Base-by-base conservation (phyloP, 2,797 vertebrate species). In the Molothrus aeneus region DNA sequence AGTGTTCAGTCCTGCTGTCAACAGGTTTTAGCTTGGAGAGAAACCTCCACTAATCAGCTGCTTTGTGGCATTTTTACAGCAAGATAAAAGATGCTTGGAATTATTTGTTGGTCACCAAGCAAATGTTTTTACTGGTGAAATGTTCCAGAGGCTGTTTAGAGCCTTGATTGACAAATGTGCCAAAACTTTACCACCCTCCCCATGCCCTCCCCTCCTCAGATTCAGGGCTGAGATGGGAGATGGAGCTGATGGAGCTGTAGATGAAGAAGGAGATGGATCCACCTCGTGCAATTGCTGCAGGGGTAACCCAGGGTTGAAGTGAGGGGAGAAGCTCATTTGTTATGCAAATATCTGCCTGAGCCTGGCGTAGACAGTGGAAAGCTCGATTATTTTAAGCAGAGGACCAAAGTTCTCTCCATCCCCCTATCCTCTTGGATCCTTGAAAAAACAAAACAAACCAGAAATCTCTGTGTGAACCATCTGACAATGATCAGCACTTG, bases 401-500 rank as follows among this genome's bases (percentile, higher is more conserved):
- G 78, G 88, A 68, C 59, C 60, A 43, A 88, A 87, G 85, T 93
- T 83, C 31, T 59, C 69, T 88, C 82, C 87, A 71, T 87, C 57
- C 68, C 71, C 61, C 92, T 80, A 66, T 94, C 88, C 92, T 75
- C 59, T 13, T 61, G 93, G 77, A 86, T 95, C 56, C 86, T 86
- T 88, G 80, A 59, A 84, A 90, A 82, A 95, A 90, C 79, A 95
- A 96, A 96, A 90, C 86, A 94, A 74, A 90, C 6, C 90, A 95
- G 90, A 95, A 92, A 94, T 70, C 92, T 94, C 95, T 92, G 83
- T 68, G 59, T 93, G 95, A 96, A 77, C 92, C 92, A 88, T 96
- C 94, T 95, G 95, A 96, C 93, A 93, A 91, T 65, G 92, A 94
- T 96, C 91, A 90, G 93, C 36, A 2, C 88, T 96, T 26, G 5